These are phyloP conservation scores for Hyperoplus lanceolatus DNA, from an alignment of 2,797 vertebrate species.

Conservation along the genomic window DNA sequence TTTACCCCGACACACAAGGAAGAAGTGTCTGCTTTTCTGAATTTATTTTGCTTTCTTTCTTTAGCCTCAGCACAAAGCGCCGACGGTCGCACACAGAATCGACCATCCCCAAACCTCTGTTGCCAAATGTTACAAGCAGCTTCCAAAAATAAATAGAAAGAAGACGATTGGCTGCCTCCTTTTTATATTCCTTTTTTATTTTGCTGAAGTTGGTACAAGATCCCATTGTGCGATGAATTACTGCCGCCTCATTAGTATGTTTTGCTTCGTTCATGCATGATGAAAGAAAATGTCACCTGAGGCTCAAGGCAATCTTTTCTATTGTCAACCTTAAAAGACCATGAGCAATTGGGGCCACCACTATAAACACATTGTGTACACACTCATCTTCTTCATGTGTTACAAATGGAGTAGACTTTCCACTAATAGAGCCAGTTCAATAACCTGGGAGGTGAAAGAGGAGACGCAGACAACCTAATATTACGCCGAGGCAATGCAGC, in stretches of 20 bases:
- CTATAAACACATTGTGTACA: slow-evolving; percentile 41
- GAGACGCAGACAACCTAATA: slow-evolving; percentile 59
- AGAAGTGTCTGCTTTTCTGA: slow-evolving; percentile 13
- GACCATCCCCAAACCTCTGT: background rate
- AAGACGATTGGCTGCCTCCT: slow-evolving; percentile 10
- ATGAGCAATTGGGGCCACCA: background rate
- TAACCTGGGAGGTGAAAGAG: slow-evolving; percentile 65
- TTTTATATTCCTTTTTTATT: slow-evolving; percentile 26
- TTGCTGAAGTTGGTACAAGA: slow-evolving; percentile 10
- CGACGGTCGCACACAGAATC: slow-evolving; percentile 10
- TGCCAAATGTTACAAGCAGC: slow-evolving; percentile 29
- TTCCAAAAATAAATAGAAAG: slow-evolving; percentile 38
- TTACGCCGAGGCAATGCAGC: slow-evolving; percentile 46
- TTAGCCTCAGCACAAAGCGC: slow-evolving; percentile 19
- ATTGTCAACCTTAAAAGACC: slow-evolving; percentile 10
- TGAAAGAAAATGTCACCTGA: slow-evolving; percentile 24
- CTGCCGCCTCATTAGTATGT: slow-evolving; percentile 17
- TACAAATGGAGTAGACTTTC: slow-evolving; percentile 50
- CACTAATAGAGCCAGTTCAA: slow-evolving; percentile 58
- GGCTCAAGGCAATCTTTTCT: slow-evolving; percentile 26
- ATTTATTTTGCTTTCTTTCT: slow-evolving; percentile 3
- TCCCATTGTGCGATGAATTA: slow-evolving; percentile 15
- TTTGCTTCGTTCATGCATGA: slow-evolving; percentile 21
- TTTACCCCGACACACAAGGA: slow-evolving; percentile 8
- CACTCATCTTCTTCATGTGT: slow-evolving; percentile 30